Evolutionary conservation across 1,140 invertebrate genomes (phyloP), one percentile per base, ranked within the genome.

Genomic region (Drosophila murphyi): DNA sequence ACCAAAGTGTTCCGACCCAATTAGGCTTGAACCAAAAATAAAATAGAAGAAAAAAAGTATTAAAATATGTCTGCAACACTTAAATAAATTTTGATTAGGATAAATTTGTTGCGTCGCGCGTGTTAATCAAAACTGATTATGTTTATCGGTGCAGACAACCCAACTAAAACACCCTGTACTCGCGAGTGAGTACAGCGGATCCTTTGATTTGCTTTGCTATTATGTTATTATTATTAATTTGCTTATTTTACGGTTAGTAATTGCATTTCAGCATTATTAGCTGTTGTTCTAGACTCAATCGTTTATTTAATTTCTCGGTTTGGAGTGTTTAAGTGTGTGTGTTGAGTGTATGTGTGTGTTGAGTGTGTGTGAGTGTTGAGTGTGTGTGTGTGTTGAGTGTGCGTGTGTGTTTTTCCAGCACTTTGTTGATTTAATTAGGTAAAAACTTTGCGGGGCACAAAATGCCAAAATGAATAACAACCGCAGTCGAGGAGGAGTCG

Each of bases 371-470:
- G 12, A 12, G 34, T 32, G 10, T 20, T 1, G 3, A 37, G 32
- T 20, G 34, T 31, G 50, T 20, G 31, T 31, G 47, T 28, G 20
- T 50, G 31, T 20, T 55, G 43, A n/a, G 50, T 63, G 50, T 48
- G 37, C 35, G 6, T 60, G 35, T 76, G 57, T 69, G 73, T 64
- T 64, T 78, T 82, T 63, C 41, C 54, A 64, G 45, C 82, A 76
- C 64, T 88, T 81, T 71, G 72, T 76, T 76, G 72, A 73, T 75
- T 88, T 88, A 87, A 87, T 87, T 87, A 88, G 80, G 67, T 71
- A 87, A 88, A 83, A 82, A 72, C 50, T 72, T 72, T 78, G 80
- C 48, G 77, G 60, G 72, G 47, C 28, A 72, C 47, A 72, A 76
- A 76, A 72, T 10, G 10, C 50, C 61, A 59, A 88, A 88, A 88